Conservation (phyloP, 2,888 invertebrate species). For the Nomada fucata region DNA sequence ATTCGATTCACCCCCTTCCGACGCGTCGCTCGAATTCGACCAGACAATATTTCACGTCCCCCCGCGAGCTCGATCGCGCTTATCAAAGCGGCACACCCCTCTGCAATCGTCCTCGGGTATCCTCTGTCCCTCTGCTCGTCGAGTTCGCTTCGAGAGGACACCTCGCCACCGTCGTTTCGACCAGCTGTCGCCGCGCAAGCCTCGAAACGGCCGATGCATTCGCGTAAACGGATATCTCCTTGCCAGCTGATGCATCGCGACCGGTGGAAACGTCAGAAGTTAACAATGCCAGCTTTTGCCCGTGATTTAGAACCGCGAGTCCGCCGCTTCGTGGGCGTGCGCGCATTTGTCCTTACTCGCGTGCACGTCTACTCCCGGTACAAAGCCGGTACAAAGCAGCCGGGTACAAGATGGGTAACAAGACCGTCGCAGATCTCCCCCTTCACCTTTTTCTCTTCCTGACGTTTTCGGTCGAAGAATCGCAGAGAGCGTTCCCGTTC, state of each 20-base stretch:
- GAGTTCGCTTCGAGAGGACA: neutral
- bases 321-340: conserved; percentile 62
- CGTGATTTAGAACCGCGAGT: conserved; percentile 62
- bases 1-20: neutral
- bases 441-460: no score
- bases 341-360: conserved; percentile 63
- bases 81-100: neutral
- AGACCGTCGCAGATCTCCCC: conserved; percentile 30
- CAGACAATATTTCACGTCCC: conserved; percentile 5
- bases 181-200: conserved; percentile 1
- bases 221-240: conserved; percentile 62
- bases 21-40: neutral
- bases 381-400: conserved; percentile 44
- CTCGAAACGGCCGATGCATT: neutral
- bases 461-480: conserved; percentile 11
- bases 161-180: neutral
- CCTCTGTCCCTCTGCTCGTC: neutral
- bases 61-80: neutral
- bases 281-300: conserved; percentile 65
- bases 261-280: conserved; percentile 63
- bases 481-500: conserved; percentile 13
- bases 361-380: conserved; percentile 35
- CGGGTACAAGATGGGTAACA: conserved; percentile 49
- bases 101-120: conserved; percentile 9
- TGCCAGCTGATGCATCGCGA: conserved; percentile 49